These are phyloP conservation scores for Calycopis cecrops DNA, from an alignment of 1,140 invertebrate genomes.

Conservation along the genomic window DNA sequence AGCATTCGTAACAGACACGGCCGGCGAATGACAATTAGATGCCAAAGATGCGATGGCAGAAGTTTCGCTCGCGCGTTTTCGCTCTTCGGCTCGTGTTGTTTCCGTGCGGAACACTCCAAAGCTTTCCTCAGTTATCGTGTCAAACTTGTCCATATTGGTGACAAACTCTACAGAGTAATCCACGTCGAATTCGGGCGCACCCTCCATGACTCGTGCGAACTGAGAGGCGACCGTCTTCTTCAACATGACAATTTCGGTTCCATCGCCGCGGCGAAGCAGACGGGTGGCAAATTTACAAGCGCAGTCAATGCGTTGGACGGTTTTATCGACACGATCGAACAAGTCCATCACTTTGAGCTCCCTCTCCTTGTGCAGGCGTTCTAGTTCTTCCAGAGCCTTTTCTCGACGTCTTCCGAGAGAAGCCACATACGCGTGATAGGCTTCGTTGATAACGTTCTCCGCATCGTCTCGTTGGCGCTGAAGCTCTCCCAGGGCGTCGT, in stretches of 20 bases:
- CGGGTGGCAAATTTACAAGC: slow-evolving; percentile 88
- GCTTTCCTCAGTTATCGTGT: slow-evolving; percentile 80
- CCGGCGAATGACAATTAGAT: slow-evolving; percentile 59
- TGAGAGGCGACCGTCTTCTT: slow-evolving; percentile 86
- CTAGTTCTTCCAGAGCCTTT: slow-evolving; percentile 84
- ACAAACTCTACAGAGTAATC: slow-evolving; percentile 88
- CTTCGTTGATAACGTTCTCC: slow-evolving; percentile 89
- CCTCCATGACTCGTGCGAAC: slow-evolving; percentile 85
- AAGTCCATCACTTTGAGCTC: slow-evolving; percentile 92
- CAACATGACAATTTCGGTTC: slow-evolving; percentile 87
- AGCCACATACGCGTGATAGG: slow-evolving; percentile 88
- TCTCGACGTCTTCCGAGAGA: slow-evolving; percentile 87
- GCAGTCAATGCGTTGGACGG: slow-evolving; percentile 87
- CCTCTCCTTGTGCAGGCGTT: slow-evolving; percentile 86
- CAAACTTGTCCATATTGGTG: slow-evolving; percentile 87
- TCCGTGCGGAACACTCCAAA: slow-evolving; percentile 85
- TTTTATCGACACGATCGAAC: slow-evolving; percentile 87
- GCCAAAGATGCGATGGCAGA: slow-evolving; percentile 80
- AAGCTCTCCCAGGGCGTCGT: slow-evolving; percentile 87
- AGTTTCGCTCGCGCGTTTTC: slow-evolving; percentile 75
- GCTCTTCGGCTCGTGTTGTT: slow-evolving; percentile 71
- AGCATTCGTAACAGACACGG: slow-evolving; percentile 64
- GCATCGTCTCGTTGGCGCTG: slow-evolving; percentile 90
- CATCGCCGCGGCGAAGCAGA: slow-evolving; percentile 87
- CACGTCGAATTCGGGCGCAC: slow-evolving; percentile 85